Percentiles rank a stretch among this genome's conserved stretches.
Evolutionary conservation across 2,113 vertebrate genomes (phyloP).

Genomic region (Chionomys nivalis): DNA sequence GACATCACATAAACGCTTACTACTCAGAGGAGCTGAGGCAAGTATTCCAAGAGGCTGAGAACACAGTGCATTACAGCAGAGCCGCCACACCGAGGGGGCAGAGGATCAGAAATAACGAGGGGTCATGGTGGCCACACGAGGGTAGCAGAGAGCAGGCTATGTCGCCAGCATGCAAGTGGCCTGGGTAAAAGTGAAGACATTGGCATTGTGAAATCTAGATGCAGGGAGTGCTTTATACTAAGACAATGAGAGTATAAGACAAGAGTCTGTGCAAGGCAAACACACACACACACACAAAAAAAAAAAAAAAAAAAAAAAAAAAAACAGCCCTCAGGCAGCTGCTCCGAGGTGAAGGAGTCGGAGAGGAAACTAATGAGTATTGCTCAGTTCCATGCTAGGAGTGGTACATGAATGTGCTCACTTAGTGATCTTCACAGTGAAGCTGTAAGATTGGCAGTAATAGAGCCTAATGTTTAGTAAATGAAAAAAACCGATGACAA

Average conservation of each 20-base stretch:
- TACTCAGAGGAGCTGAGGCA: not conserved
- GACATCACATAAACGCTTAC: not conserved
- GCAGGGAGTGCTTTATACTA: not conserved
- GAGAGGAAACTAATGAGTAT: not conserved
- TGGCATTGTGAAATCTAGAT: not conserved
- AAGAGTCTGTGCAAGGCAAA: not conserved
- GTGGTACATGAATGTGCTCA: not conserved
- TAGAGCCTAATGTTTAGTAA: not conserved
- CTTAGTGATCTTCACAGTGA: not conserved
- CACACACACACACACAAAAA: not conserved
- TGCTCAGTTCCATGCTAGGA: not conserved
- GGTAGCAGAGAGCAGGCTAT: conserved; percentile 73
- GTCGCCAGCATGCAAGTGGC: rapidly evolving
- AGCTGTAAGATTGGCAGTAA: not conserved
- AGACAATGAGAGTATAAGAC: not conserved
- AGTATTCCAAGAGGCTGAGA: no score
- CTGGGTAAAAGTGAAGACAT: not conserved
- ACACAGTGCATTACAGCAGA: conserved; percentile 54
- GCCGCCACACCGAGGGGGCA: conserved; percentile 63
- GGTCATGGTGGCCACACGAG: conserved; percentile 64
- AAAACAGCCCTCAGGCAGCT: not conserved
- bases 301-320: no score
- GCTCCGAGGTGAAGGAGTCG: not conserved
- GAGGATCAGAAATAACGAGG: conserved; percentile 64
- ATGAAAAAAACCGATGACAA: not conserved